A percentile compares a stretch with the other conserved stretches of the same genome.
phyloP scores from a whole-genome alignment of 2,113 vertebrate genomes.

The Hippocampus abdominalis region DNA sequence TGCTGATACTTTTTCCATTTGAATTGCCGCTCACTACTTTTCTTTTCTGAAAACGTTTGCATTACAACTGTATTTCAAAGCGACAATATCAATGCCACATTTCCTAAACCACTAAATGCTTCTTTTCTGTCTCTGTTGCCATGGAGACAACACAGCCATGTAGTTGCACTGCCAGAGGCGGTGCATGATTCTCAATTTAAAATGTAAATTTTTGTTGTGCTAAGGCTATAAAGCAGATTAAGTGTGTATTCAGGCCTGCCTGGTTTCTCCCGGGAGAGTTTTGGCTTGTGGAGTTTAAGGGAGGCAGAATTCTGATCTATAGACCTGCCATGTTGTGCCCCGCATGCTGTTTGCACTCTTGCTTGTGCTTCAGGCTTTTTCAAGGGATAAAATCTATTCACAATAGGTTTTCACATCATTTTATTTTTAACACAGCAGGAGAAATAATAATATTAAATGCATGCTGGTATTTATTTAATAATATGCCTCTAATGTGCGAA shows the following conservation, averaged over 20 bases:
- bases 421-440: slow-evolving; percentile 62
- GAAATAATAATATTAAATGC: slow-evolving; percentile 29
- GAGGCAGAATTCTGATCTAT: slow-evolving; percentile 67
- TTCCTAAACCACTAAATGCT: slow-evolving; percentile 75
- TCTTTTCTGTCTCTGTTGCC: slow-evolving; percentile 81
- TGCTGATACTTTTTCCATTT: slow-evolving; percentile 14
- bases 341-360: slow-evolving; percentile 63
- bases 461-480: slow-evolving; percentile 39
- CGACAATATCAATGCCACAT: slow-evolving; percentile 75
- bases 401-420: slow-evolving; percentile 63
- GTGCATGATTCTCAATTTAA: slow-evolving; percentile 73
- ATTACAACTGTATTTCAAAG: slow-evolving; percentile 66
- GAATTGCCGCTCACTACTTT: slow-evolving; percentile 45
- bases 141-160: slow-evolving; percentile 79
- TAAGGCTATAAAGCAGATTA: slow-evolving; percentile 73
- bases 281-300: slow-evolving; percentile 42
- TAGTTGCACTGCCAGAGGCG: slow-evolving; percentile 70
- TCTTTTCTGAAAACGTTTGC: slow-evolving; percentile 45
- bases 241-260: slow-evolving; percentile 64
- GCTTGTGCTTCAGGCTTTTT: slow-evolving; percentile 50
- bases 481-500: slow-evolving; percentile 17
- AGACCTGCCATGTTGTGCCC: slow-evolving; percentile 72
- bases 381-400: slow-evolving; percentile 63
- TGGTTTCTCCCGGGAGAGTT: slow-evolving; percentile 59
- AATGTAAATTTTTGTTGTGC: slow-evolving; percentile 75